Evolutionary conservation across 2,113 vertebrate genomes (phyloP).

Genomic region (Tachysurus fulvidraco): DNA sequence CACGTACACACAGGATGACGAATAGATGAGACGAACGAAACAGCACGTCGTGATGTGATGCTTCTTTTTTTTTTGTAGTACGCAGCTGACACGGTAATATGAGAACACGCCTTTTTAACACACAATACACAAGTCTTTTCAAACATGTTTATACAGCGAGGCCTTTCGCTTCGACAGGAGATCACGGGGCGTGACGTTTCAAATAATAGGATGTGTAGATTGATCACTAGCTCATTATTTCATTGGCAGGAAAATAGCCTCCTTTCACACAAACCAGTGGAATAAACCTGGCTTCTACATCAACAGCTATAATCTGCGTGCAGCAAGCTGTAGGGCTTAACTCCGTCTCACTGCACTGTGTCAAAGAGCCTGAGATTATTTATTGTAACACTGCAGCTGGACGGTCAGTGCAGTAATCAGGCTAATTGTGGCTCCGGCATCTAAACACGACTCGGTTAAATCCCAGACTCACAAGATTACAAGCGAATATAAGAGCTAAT

Average conservation of each 20-base stretch:
- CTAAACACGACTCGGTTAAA: constrained; percentile 37
- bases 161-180: background rate
- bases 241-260: constrained; percentile 21
- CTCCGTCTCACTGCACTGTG: constrained; percentile 27
- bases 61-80: background rate
- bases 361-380: constrained; percentile 61
- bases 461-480: constrained; percentile 40
- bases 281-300: constrained; percentile 46
- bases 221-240: constrained; percentile 16
- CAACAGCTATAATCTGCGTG: constrained; percentile 64
- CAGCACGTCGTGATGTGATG: background rate
- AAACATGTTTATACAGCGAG: constrained; percentile 15
- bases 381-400: constrained; percentile 56
- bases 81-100: constrained; percentile 2
- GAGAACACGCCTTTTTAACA: background rate
- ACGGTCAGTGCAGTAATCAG: constrained; percentile 51
- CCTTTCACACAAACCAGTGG: constrained; percentile 6
- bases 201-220: background rate
- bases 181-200: background rate
- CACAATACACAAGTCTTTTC: background rate
- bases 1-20: background rate
- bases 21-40: background rate
- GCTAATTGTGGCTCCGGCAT: constrained; percentile 57
- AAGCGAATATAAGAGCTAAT: background rate
- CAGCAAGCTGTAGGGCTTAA: constrained; percentile 19